A percentile compares a stretch with the other conserved stretches of the same genome.
Evolutionary conservation across 2,113 vertebrate genomes (phyloP).

Genomic region (Antechinus stuartii): DNA sequence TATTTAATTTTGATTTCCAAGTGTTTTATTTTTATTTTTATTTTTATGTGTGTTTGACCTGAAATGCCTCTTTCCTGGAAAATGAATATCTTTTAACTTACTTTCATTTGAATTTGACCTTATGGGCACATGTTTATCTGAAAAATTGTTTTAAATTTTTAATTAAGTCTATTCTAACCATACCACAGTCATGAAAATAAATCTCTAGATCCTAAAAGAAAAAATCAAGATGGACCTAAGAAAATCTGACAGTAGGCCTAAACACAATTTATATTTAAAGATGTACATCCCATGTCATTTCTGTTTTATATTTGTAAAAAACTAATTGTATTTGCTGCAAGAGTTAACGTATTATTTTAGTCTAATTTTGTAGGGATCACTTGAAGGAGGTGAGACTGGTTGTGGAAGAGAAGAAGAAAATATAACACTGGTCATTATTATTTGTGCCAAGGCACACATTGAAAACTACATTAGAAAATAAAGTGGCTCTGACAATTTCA

Average conservation of each 20-base stretch:
- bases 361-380: slow-evolving; percentile 1
- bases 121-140: neutral
- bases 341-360: slow-evolving; percentile 41
- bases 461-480: too few relatives aligned
- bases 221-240: neutral
- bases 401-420: neutral
- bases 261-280: neutral
- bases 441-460: neutral
- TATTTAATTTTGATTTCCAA: slow-evolving; percentile 1
- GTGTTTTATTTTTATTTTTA: neutral
- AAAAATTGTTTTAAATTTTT: slow-evolving; percentile 40
- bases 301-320: slow-evolving; percentile 12
- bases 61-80: slow-evolving; percentile 17
- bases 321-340: neutral
- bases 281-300: neutral
- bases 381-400: slow-evolving; percentile 35
- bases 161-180: neutral
- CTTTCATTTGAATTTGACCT: slow-evolving; percentile 10
- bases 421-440: slow-evolving; percentile 12
- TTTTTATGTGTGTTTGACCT: neutral
- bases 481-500: too few relatives aligned
- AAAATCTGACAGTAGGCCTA: slow-evolving; percentile 24
- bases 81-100: slow-evolving; percentile 10
- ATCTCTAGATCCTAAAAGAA: neutral
- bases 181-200: slow-evolving; percentile 23